Base-by-base conservation (phyloP, 2,888 invertebrate genomes). In the Parnassius smintheus region DNA sequence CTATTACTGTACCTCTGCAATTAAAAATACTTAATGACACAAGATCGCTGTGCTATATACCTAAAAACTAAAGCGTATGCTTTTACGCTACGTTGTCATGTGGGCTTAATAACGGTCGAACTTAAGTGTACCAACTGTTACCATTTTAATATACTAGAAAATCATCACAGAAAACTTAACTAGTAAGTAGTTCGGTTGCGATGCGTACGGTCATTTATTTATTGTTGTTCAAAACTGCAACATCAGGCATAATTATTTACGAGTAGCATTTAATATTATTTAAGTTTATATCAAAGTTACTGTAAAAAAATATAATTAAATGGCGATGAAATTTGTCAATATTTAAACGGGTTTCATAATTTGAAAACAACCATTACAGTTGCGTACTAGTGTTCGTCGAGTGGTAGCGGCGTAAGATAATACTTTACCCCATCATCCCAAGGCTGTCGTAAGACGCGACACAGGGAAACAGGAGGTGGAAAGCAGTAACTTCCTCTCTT, bases 21-120 rank as follows among this genome's bases (percentile, higher is more conserved):
- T 64, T 64, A 64, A 64, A 60, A 64, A 53, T 53, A 50, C 49
- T 60, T 64, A 64, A 60, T 64, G 59, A 59, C 59, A 59, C 46
- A 11, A 51, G 45, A 35, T 45, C 51, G 46, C 22, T 42, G 49
- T 46, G 45, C 51, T 22, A 51, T 59, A 56, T 52, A 46, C 18
- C 56, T 56, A 51, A 42, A 54, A 53, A 58, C 44, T 12, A 22
- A 54, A 2, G 46, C 25, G 10, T 13, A 35, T 25, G 25, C 42
- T 55, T 61, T 63, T 59, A 59, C 63, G 59, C 63, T 25, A 56
- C 51, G 63, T 56, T 63, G 51, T 52, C 63, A 63, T 63, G 59
- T 63, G 63, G 63, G 63, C 55, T 59, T 22, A 4, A 51, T 63
- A 63, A 59, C 63, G 63, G 63, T 46, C 22, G 41, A n/a, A 22